Conservation (phyloP, 2,888 invertebrate species). For the Physocephala rufipes region DNA sequence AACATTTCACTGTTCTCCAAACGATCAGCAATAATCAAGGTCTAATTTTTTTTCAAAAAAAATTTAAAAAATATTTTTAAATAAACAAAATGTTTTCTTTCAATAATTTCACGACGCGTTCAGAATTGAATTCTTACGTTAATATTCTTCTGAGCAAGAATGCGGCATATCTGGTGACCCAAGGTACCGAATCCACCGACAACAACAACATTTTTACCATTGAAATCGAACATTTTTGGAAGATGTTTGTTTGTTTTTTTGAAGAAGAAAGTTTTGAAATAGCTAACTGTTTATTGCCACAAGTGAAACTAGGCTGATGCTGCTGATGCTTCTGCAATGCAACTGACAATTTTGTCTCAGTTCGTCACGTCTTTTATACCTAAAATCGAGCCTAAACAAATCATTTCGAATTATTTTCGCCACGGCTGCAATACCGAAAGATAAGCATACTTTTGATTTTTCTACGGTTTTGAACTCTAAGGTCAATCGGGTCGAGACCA, state of each 20-base stretch:
- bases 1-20: slow-evolving; percentile 61
- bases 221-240: slow-evolving; percentile 57
- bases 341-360: slow-evolving; percentile 29
- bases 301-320: not conserved
- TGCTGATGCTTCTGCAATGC: slow-evolving; percentile 24
- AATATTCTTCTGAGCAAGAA: slow-evolving; percentile 57
- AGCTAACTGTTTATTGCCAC: not conserved
- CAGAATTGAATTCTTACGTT: slow-evolving; percentile 44
- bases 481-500: no score
- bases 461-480: no score
- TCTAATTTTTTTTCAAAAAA: no score
- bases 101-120: not conserved
- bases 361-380: slow-evolving; percentile 34
- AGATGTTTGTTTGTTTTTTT: no score
- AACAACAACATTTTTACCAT: slow-evolving; percentile 59
- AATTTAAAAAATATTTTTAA: not conserved
- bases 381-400: not conserved
- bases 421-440: not conserved
- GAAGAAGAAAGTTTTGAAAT: not conserved
- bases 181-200: slow-evolving; percentile 58
- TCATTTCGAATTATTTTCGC: not conserved
- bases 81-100: not conserved
- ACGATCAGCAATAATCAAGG: slow-evolving; percentile 56
- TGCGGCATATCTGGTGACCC: slow-evolving; percentile 56
- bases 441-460: not conserved